Percentiles rank a stretch among this genome's conserved stretches.
These are phyloP conservation scores for Lordiphosa andalusiaca DNA, from an alignment of 2,888 invertebrate genomes.

Conservation along the genomic window DNA sequence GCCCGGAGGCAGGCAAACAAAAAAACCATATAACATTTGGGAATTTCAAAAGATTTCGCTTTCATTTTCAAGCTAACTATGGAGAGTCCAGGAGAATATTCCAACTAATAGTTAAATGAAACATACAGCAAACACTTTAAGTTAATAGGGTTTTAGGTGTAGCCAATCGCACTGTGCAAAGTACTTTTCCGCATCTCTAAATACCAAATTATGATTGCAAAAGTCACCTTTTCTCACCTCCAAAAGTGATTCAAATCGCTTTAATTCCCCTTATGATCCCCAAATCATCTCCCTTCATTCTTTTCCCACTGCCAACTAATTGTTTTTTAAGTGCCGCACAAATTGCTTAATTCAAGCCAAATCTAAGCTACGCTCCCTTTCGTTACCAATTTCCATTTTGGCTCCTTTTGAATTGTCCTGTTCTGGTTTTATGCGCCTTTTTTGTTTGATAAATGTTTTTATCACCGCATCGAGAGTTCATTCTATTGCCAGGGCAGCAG, in stretches of 20 bases:
- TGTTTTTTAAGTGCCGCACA: constrained; percentile 71
- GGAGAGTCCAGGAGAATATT: too few relatives aligned
- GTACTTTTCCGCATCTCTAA: too few relatives aligned
- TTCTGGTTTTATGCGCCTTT: constrained; percentile 61
- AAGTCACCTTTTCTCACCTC: too few relatives aligned
- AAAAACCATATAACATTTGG: constrained; percentile 58
- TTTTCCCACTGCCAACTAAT: constrained; percentile 47
- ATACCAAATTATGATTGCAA: too few relatives aligned
- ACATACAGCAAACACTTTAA: too few relatives aligned
- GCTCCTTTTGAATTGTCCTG: constrained; percentile 13
- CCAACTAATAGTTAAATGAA: too few relatives aligned
- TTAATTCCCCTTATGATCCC: too few relatives aligned
- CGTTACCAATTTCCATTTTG: not conserved
- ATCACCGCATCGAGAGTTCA: constrained; percentile 80
- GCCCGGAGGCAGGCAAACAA: constrained; percentile 14
- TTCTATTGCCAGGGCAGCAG: constrained; percentile 76
- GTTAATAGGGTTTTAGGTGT: too few relatives aligned
- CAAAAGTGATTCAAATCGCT: too few relatives aligned
- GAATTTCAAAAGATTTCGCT: constrained; percentile 60
- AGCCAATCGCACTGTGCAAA: too few relatives aligned
- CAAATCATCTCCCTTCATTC: not conserved
- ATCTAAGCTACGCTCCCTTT: constrained; percentile 5
- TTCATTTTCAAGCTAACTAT: constrained; percentile 29
- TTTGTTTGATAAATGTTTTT: constrained; percentile 80
- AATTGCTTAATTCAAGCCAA: constrained; percentile 56